Base-by-base conservation (phyloP, 1,140 invertebrate genomes). In the Stegodyphus dumicola region DNA sequence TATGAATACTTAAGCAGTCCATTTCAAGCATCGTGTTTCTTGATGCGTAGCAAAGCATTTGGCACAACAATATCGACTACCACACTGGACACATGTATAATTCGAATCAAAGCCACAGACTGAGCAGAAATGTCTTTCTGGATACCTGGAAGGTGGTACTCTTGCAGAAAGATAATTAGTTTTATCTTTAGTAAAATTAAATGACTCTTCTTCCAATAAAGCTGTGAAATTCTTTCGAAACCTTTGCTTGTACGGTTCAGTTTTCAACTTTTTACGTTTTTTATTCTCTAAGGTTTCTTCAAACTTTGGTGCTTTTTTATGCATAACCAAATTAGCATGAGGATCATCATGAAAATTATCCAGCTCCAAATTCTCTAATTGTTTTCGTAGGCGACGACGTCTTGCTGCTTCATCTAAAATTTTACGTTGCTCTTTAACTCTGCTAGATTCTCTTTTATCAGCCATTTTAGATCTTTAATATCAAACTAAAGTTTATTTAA, bases 301-400 rank as follows among this genome's bases (percentile, higher is more conserved):
- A 91, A 99, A 99, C 90, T 98, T 99, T 2, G 97, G 97, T 13
- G 95, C 93, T 91, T 98, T 99, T 89, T 99, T 99, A 87, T 91
- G 91, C 92, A 92, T 93, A 92, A 94, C 94, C 84, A 99, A 92
- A 92, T 99, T 97, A 1, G 97, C 97, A 91, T 99, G 97, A 6
- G 98, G 97, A 92, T 99, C 98, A 90, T 99, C 97, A 89, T 99
- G 97, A 90, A 97, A 99, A 90, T 99, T 99, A 88, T 99, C 98
- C 89, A 95, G 94, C 90, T 99, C 97, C 17, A 99, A 91, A 7
- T 96, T 96, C 90, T 99, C 98, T 52, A 99, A 90, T 1, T 96
- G 95, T 91, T 98, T 98, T 73, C 96, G 93, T 49, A 95, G 95
- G 70, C 97, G 92, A 51, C 98, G 91, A 90, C 94, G 93, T 65